A percentile compares a stretch with the other conserved stretches of the same genome.
Conservation (phyloP, 2,113 vertebrate genomes). For the Sturnira hondurensis region DNA sequence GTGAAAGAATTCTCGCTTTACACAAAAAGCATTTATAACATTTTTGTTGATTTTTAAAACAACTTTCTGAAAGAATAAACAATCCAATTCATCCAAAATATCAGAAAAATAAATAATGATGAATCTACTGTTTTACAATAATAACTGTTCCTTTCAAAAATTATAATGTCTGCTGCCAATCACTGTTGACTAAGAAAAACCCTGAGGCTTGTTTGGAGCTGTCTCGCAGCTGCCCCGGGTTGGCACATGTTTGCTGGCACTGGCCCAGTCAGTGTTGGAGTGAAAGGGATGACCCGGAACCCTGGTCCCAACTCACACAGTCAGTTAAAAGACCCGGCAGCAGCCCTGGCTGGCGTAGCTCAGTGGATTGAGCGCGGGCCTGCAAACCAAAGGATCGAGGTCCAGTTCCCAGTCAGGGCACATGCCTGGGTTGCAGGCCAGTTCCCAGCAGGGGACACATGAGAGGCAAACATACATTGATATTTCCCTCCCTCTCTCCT, state of each 20-base stretch:
- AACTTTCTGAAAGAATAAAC: not conserved
- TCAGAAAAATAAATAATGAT: constrained; percentile 1
- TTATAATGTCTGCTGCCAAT: not conserved
- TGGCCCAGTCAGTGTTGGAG: not conserved
- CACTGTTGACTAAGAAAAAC: not conserved
- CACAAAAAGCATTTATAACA: not conserved
- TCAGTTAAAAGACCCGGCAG: constrained; percentile 28
- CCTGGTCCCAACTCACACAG: not conserved
- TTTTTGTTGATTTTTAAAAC: not conserved
- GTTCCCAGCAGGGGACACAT: too few species aligned
- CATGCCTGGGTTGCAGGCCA: too few species aligned
- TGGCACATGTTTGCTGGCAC: not conserved
- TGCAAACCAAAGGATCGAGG: too few species aligned
- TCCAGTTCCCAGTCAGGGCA: too few species aligned
- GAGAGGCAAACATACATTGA: too few species aligned
- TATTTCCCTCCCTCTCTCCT: too few species aligned
- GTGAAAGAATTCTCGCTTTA: not conserved
- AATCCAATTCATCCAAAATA: not conserved
- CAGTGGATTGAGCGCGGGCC: too few species aligned
- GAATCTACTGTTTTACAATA: not conserved
- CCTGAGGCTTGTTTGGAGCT: not conserved
- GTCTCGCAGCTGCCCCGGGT: not conserved
- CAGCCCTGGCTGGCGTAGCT: too few species aligned
- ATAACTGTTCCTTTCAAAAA: not conserved
- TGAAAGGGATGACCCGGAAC: not conserved